Evolutionary conservation across 30 jellyfish, hydroid and myxozoan genomes (phyloP).

Genomic region (Mastigias papua): DNA sequence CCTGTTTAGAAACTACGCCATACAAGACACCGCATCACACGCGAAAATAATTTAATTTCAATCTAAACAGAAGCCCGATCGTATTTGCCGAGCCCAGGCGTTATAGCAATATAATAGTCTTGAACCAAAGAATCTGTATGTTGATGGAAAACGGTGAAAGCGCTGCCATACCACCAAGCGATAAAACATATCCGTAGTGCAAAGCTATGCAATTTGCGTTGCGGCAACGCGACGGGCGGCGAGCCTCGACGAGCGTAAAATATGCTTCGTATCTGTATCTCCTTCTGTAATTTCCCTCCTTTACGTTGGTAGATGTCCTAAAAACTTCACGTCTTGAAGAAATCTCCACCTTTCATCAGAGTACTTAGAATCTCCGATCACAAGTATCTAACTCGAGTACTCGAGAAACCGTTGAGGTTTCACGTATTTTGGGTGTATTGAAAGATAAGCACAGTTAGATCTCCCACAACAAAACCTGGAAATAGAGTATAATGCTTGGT

Average conservation of each 20-base stretch:
- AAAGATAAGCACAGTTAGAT: slow-evolving; percentile 20
- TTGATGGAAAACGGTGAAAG: background rate
- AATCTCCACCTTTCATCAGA: slow-evolving; percentile 34
- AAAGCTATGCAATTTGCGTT: background rate
- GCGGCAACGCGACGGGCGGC: slow-evolving; percentile 5
- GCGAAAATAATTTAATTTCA: slow-evolving; percentile 36
- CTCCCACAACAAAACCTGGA: slow-evolving; percentile 73
- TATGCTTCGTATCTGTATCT: background rate
- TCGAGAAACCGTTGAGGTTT: slow-evolving; percentile 53
- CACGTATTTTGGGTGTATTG: slow-evolving; percentile 40
- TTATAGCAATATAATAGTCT: slow-evolving; percentile 2
- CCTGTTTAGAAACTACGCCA: slow-evolving; percentile 3
- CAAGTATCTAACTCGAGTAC: slow-evolving; percentile 15
- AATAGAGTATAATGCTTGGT: slow-evolving; percentile 28
- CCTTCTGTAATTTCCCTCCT: background rate
- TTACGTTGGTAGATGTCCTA: background rate
- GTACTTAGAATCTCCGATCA: slow-evolving; percentile 5
- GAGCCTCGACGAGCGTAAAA: background rate
- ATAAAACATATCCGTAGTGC: slow-evolving; percentile 16
- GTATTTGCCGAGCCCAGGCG: slow-evolving; percentile 56
- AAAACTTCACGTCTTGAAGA: background rate
- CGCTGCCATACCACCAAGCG: slow-evolving; percentile 8
- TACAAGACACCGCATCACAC: slow-evolving; percentile 32
- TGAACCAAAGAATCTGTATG: slow-evolving; percentile 2
- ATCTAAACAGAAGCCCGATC: slow-evolving; percentile 49